Evolutionary conservation across 2,888 invertebrate genomes (phyloP), one percentile per base, ranked within the genome.

Genomic region (Julus scanicus): DNA sequence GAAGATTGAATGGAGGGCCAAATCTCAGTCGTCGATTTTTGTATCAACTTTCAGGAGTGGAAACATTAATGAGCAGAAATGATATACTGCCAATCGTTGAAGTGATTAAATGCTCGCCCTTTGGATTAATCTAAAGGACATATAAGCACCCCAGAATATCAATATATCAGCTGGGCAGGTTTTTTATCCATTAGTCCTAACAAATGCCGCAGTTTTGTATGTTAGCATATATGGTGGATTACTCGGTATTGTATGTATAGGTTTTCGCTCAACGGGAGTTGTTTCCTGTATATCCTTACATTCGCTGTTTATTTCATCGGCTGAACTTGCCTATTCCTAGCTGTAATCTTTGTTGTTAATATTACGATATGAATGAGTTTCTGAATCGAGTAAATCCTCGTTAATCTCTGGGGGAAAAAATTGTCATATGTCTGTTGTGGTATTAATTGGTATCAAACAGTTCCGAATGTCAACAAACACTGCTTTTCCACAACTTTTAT

Each of bases 51-150:
- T 86, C 86, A 86, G 86, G 9, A 44, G 39, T 40, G 48, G 48
- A 48, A 84, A 40, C 84, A 44, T 86, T 86, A 86, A 86, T 86
- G 86, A 86, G 86, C 20, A 86, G 86, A 44, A 40, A 86, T 86
- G 86, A 86, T 86, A 40, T 86, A 86, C 86, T 86, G 86, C 86
- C 86, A 86, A 86, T 86, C 37, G 86, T 86, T 37, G 86, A 86
- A 86, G 86, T 86, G 86, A 86, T 86, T 86, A 86, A 86, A 86
- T 86, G 86, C 39, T 48, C 40, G 86, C 39, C 20, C 40, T 86
- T 11, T 48, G 40, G 86, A 86, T 86, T 86, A 86, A 86, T 86
- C 37, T 44, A 20, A 48, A 86, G 40, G 48, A 13, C 44, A 44
- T 86, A 86, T 39, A 86, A 86, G 44, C 44, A 86, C 40, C 86